Conservation (phyloP, 2,113 vertebrate genomes). For the Collichthys lucidus region DNA sequence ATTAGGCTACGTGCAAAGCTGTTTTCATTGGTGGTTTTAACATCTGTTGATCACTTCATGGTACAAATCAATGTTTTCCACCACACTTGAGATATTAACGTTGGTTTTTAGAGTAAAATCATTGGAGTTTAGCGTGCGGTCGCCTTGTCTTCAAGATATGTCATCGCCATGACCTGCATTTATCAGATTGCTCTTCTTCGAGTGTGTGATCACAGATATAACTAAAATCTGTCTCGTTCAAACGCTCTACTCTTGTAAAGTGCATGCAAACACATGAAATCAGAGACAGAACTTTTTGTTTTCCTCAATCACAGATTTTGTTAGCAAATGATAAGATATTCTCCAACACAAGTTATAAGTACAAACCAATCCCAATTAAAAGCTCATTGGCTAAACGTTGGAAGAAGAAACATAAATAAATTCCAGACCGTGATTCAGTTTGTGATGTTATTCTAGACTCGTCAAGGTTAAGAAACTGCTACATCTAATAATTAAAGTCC, state of each 20-base stretch:
- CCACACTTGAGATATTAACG: no score
- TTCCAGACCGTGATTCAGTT: neutral
- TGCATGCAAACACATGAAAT: neutral
- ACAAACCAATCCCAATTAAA: neutral
- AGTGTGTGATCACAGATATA: no score
- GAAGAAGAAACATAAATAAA: neutral
- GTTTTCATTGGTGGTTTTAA: neutral
- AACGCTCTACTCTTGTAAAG: neutral
- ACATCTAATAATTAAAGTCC: neutral
- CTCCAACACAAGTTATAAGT: no score
- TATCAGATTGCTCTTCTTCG: neutral
- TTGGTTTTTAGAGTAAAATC: no score
- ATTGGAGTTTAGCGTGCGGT: no score
- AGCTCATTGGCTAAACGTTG: neutral
- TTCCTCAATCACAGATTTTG: neutral
- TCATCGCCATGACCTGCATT: no score
- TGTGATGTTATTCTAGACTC: no score
- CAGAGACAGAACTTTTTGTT: neutral
- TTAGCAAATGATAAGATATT: neutral
- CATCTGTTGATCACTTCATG: no score
- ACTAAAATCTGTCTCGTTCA: neutral
- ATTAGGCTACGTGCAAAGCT: neutral
- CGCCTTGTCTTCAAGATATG: no score
- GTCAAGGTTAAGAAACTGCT: neutral
- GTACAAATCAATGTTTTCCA: no score